Evolutionary conservation across 2,113 vertebrate genomes (phyloP).

Genomic region (Dicaeum eximium): DNA sequence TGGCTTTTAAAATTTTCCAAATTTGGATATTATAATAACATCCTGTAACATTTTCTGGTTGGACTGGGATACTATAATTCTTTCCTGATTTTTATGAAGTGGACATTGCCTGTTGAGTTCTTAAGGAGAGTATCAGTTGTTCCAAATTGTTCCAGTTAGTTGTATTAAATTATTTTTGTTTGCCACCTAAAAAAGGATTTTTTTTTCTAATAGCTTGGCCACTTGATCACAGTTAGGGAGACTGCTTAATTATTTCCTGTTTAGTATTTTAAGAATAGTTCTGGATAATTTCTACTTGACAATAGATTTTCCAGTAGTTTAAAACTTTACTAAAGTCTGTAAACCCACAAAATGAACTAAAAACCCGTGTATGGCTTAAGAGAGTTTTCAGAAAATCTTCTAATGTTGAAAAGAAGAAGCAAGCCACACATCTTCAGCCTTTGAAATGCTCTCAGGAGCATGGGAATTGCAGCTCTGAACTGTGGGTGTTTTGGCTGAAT

Average conservation of each 20-base stretch:
- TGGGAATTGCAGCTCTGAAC: not conserved
- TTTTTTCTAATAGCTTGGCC: not conserved
- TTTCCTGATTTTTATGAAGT: not conserved
- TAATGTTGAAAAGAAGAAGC: not conserved
- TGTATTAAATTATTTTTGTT: not conserved
- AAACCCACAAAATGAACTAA: not conserved
- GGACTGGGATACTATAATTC: not conserved
- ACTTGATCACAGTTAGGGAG: not conserved
- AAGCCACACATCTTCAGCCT: not conserved
- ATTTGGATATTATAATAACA: not conserved
- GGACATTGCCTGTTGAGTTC: not conserved
- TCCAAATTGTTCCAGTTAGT: not conserved
- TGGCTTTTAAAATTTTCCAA: not conserved
- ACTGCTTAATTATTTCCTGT: not conserved
- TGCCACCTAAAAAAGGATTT: not conserved
- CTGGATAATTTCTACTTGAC: not conserved
- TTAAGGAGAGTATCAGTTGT: not conserved
- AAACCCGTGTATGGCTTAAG: not conserved
- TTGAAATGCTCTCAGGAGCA: not conserved
- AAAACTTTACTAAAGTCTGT: not conserved
- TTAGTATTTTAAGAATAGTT: not conserved
- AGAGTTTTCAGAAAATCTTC: not conserved
- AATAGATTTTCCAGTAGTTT: not conserved
- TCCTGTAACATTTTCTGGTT: not conserved
- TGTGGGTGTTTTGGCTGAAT: not conserved